These are phyloP conservation scores for Ceratina australensis DNA, from an alignment of 1,140 invertebrate genomes.

Conservation along the genomic window DNA sequence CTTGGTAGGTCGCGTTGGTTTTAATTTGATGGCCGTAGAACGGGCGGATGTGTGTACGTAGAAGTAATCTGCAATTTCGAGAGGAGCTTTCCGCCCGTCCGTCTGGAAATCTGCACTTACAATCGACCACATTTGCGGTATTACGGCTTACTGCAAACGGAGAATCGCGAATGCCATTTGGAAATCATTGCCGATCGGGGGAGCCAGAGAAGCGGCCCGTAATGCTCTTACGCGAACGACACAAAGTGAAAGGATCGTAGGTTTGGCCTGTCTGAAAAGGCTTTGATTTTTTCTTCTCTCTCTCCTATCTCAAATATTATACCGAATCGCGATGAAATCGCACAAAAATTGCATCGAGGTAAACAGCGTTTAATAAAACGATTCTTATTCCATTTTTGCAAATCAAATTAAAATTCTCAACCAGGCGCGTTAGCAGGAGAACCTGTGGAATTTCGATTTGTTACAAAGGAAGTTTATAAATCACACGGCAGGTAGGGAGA, in stretches of 20 bases:
- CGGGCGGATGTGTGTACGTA: conserved; percentile 8
- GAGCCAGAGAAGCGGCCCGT: conserved; percentile 16
- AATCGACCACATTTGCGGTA: conserved; percentile 59
- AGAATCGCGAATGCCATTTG: conserved; percentile 32
- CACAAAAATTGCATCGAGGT: too few species aligned
- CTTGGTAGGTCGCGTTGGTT: conserved; percentile 22
- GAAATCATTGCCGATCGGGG: conserved; percentile 46
- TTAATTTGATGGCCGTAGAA: conserved; percentile 49
- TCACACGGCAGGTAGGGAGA: too few species aligned
- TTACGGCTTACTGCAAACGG: conserved; percentile 57
- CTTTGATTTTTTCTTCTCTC: neutral
- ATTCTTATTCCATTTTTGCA: too few species aligned
- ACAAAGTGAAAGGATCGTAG: conserved; percentile 23
- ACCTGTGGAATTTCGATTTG: too few species aligned
- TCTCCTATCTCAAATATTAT: conserved; percentile 3
- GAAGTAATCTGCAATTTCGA: conserved; percentile 49
- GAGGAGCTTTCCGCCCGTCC: conserved; percentile 34
- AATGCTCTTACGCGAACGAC: conserved; percentile 24
- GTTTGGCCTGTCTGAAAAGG: conserved; percentile 1
- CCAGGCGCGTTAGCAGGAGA: too few species aligned
- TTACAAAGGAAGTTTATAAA: too few species aligned
- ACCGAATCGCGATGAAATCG: neutral
- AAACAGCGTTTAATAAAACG: too few species aligned
- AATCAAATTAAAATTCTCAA: too few species aligned
- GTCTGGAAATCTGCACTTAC: conserved; percentile 59